Base-by-base conservation (phyloP, 2,113 vertebrate genomes). In the Notarius lentiginosus region DNA sequence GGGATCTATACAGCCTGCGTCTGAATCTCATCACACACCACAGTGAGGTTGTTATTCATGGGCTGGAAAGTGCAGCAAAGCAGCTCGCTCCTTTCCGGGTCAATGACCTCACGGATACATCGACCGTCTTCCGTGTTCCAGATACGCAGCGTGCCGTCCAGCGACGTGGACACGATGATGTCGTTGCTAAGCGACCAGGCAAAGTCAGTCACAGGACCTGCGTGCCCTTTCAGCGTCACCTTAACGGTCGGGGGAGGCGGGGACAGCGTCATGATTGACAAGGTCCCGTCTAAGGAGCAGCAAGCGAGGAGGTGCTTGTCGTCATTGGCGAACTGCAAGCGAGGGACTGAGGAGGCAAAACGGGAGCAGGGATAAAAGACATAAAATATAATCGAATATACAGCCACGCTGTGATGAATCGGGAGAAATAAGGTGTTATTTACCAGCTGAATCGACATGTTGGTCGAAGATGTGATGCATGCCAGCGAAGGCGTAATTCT, bases 401-500 rank as follows among this genome's bases (percentile, higher is more conserved):
- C 75, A 47, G 4, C 20, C 73, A n/a, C 4, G 24, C 22, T 11
- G 9, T n/a, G 4, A 75, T 14, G 9, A 34, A 20, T 34, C n/a
- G 53, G 53, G 15, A 5, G 5, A 24, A 47, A 61, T 24, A 61
- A 41, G 51, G n/a, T 34, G 58, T 66, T 56, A 61, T 93, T 94
- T 86, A 98, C 97, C 97, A 72, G 97, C 97, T 47, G 96, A 96
- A 89, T 98, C 97, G 6, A 96, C 96, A 22, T 99, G 97, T 90
- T 99, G 97, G 93, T 99, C 97, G 73, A 98, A 99, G 90, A 99
- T 96, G 90, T 99, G 97, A 90, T 97, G 97, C 96, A 98, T 98
- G 87, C 97, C 97, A 1, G 97, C 97, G 70, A 99, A 99, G 58
- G 97, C 97, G n/a, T 98, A 99, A 88, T 99, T 99, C 93, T 99